phyloP scores from a whole-genome alignment of 2,888 invertebrate genomes.

The Rhamphomyia laevipes region DNA sequence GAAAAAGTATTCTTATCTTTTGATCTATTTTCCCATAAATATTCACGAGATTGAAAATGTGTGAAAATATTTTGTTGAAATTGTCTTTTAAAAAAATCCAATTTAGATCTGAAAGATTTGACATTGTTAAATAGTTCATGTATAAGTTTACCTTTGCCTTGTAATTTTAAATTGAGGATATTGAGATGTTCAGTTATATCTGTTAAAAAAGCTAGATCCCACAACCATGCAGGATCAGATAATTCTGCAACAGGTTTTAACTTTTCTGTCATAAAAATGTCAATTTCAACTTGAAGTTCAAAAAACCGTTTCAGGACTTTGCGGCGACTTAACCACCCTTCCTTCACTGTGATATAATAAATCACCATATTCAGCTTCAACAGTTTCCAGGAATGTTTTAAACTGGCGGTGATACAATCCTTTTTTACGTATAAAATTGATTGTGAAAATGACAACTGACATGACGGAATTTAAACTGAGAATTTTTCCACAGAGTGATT shows the following conservation, averaged over 20 bases:
- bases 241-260: not conserved
- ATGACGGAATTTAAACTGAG: not conserved
- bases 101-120: not conserved
- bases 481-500: not conserved
- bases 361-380: constrained; percentile 1
- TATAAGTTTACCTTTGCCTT: constrained; percentile 1
- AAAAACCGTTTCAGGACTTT: not conserved
- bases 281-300: not conserved
- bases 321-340: not conserved
- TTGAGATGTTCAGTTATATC: constrained; percentile 1
- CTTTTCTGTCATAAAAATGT: not conserved
- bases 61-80: not conserved
- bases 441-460: not conserved
- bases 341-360: not conserved
- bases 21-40: not conserved
- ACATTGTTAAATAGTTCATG: not conserved
- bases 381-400: not conserved
- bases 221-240: not conserved
- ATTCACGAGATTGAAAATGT: not conserved
- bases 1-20: not conserved
- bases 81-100: not conserved
- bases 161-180: not conserved
- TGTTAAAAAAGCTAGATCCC: not conserved
- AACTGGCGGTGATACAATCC: constrained; percentile 1
- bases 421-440: not conserved